Evolutionary conservation across 2,888 invertebrate species (phyloP).

Genomic region (Pardosa pseudoannulata): DNA sequence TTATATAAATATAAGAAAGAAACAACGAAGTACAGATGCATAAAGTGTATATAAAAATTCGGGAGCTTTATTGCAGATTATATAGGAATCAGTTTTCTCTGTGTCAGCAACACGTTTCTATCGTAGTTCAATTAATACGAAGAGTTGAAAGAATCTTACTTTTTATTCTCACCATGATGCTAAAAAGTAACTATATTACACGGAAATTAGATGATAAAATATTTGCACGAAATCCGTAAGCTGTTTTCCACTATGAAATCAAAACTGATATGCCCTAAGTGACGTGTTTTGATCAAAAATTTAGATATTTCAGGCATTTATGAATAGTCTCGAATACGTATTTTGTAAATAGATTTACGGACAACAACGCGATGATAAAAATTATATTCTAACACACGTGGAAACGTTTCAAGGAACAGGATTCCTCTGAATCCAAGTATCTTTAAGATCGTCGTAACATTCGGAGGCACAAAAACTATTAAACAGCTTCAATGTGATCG

Average conservation of each 20-base stretch:
- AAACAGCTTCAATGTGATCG: conserved; percentile 44
- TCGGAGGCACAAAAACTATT: conserved; percentile 46
- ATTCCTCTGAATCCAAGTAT: conserved; percentile 33
- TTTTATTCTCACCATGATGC: conserved; percentile 4
- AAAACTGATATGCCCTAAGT: conserved; percentile 10
- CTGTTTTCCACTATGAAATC: not conserved
- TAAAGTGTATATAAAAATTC: conserved; percentile 67
- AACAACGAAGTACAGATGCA: conserved; percentile 48
- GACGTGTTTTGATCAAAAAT: not conserved
- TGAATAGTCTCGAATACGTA: not conserved
- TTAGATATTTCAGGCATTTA: not conserved
- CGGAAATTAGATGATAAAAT: not conserved
- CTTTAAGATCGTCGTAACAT: conserved; percentile 28
- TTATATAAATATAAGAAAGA: conserved; percentile 55
- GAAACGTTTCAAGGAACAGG: conserved; percentile 64
- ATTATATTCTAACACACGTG: conserved; percentile 44
- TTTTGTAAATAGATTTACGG: conserved; percentile 48
- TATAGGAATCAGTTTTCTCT: conserved; percentile 69
- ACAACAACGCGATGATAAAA: conserved; percentile 60
- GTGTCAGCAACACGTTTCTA: conserved; percentile 27
- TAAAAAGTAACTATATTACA: not conserved
- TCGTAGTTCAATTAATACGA: not conserved
- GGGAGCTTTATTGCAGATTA: conserved; percentile 70
- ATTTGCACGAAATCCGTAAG: not conserved
- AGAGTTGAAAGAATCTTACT: not conserved